A percentile compares a stretch with the other conserved stretches of the same genome.
Evolutionary conservation across 2,888 invertebrate genomes (phyloP).

Genomic region (Aporophyla nigra): DNA sequence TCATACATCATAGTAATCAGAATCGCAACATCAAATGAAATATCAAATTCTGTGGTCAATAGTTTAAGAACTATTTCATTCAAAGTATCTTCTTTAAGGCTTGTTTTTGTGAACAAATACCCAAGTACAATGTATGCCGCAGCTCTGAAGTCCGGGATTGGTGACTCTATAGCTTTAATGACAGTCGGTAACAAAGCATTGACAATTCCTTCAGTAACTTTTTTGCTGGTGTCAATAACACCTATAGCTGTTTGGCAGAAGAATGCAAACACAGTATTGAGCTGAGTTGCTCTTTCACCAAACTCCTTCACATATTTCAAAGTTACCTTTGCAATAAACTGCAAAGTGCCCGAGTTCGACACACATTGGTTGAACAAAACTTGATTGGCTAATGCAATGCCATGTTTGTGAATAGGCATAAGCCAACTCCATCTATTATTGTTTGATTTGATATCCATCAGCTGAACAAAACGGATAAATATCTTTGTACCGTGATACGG

Average conservation of each 20-base stretch:
- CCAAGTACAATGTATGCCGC: conserved; percentile 94
- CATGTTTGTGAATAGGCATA: conserved; percentile 93
- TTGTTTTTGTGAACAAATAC: conserved; percentile 92
- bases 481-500: conserved; percentile 98
- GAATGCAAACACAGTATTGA: conserved; percentile 95
- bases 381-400: conserved; percentile 93
- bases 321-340: conserved; percentile 79
- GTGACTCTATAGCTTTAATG: conserved; percentile 93
- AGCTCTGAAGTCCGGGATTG: conserved; percentile 93
- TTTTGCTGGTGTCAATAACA: conserved; percentile 91
- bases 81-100: conserved; percentile 92
- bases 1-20: conserved; percentile 94
- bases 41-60: conserved; percentile 81
- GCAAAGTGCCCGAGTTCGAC: conserved; percentile 82
- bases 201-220: conserved; percentile 92
- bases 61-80: conserved; percentile 90
- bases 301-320: conserved; percentile 90
- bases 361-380: conserved; percentile 94
- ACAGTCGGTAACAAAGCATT: conserved; percentile 93
- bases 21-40: conserved; percentile 91
- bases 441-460: conserved; percentile 92
- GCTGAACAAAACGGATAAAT: conserved; percentile 95
- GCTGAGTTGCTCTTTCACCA: conserved; percentile 90
- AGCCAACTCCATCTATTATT: conserved; percentile 95
- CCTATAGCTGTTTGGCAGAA: conserved; percentile 95